A percentile compares a stretch with the other conserved stretches of the same genome.
phyloP scores from a whole-genome alignment of 2,797 vertebrate species.

The Rhabdophis nuchalis region DNA sequence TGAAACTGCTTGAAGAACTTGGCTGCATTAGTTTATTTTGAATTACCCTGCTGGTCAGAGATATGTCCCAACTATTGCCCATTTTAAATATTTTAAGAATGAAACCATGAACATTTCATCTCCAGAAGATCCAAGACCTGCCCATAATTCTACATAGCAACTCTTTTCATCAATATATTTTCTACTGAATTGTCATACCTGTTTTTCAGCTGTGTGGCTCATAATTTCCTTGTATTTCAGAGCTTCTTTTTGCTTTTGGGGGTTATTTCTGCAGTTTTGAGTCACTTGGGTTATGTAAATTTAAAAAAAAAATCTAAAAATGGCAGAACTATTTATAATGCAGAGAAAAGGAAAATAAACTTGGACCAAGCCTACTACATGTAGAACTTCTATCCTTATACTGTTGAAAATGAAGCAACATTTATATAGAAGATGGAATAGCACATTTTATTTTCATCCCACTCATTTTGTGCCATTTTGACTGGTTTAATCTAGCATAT shows the following conservation, averaged over 20 bases:
- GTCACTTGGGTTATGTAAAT: slow-evolving; percentile 27
- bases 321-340: not conserved
- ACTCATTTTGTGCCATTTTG: not conserved
- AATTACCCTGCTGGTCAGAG: slow-evolving; percentile 60
- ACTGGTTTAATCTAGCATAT: accelerated
- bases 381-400: not conserved
- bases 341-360: not conserved
- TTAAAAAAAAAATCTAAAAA: not conserved
- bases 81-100: not conserved
- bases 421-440: not conserved
- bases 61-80: slow-evolving; percentile 34
- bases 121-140: not conserved
- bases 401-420: not conserved
- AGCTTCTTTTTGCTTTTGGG: not conserved
- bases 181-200: not conserved
- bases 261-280: slow-evolving; percentile 3
- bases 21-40: slow-evolving; percentile 48
- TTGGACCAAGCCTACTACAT: slow-evolving; percentile 38
- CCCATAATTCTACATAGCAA: not conserved
- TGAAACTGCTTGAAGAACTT: slow-evolving; percentile 36
- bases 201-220: not conserved
- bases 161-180: slow-evolving; percentile 1
- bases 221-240: not conserved
- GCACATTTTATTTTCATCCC: accelerated
- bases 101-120: slow-evolving; percentile 19